A percentile compares a stretch with the other conserved stretches of the same genome.
phyloP scores from a whole-genome alignment of 2,113 vertebrate species.

The Gobiocypris rarus region DNA sequence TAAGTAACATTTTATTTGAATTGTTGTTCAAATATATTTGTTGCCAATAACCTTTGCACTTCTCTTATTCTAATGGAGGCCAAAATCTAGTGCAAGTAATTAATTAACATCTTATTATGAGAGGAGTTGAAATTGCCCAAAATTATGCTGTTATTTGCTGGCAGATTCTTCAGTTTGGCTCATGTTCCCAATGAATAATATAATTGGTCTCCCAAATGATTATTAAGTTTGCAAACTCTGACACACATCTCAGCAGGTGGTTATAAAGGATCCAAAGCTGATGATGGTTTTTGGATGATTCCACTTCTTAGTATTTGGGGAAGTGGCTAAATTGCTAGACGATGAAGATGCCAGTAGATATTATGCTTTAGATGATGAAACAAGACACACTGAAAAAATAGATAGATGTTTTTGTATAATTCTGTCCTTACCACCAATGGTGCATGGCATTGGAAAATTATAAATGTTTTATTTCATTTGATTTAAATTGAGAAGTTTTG shows the following conservation, averaged over 20 bases:
- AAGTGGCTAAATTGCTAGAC: neutral
- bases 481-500: neutral
- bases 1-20: neutral
- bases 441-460: neutral
- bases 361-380: neutral
- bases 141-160: conserved; percentile 12
- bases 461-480: neutral
- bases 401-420: neutral
- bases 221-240: conserved; percentile 30
- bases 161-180: conserved; percentile 3
- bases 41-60: conserved; percentile 33
- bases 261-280: neutral
- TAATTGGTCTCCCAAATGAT: conserved; percentile 29
- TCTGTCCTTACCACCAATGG: neutral
- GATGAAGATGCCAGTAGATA: neutral
- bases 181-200: conserved; percentile 4
- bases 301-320: neutral
- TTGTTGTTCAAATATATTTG: neutral
- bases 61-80: conserved; percentile 32
- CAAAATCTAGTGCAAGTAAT: conserved; percentile 20
- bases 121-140: conserved; percentile 30
- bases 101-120: conserved; percentile 33
- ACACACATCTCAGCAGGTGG: neutral
- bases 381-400: neutral
- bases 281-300: conserved; percentile 28